Percentiles rank a stretch among this genome's conserved stretches.
These are phyloP conservation scores for Champsocephalus gunnari DNA, from an alignment of 2,797 vertebrate genomes.

Conservation along the genomic window DNA sequence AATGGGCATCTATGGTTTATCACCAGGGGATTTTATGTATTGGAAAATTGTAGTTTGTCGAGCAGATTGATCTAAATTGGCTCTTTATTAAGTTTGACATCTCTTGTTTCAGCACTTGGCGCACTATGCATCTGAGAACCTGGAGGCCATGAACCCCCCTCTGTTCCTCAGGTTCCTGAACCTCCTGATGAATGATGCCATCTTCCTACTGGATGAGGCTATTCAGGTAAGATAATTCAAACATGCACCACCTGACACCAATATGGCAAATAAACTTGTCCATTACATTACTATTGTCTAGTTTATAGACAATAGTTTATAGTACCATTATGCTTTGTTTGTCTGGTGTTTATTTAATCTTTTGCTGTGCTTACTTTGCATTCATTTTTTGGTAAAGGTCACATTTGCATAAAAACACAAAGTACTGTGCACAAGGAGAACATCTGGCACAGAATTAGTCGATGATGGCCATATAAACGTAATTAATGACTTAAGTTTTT, in stretches of 20 bases:
- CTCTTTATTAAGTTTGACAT: constrained; percentile 8
- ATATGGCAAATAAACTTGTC: neutral
- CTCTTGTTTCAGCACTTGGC: constrained; percentile 87
- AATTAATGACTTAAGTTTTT: neutral
- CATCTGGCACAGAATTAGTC: neutral
- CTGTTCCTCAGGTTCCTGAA: constrained; percentile 97
- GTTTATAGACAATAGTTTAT: neutral
- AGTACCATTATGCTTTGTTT: neutral
- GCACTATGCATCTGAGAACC: constrained; percentile 94
- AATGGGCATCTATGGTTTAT: neutral
- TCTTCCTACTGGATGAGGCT: constrained; percentile 96
- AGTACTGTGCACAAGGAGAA: neutral
- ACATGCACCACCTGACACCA: neutral
- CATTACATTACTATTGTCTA: neutral
- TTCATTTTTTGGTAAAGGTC: neutral
- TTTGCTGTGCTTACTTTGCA: neutral
- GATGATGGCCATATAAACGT: neutral
- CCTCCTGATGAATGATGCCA: constrained; percentile 97
- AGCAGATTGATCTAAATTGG: neutral
- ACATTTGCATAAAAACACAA: neutral
- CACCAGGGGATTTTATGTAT: neutral
- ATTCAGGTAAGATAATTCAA: constrained; percentile 90
- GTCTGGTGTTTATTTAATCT: neutral
- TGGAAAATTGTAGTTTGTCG: neutral
- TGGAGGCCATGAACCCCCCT: constrained; percentile 97